These are phyloP conservation scores for Mactra quadrangularis DNA, from an alignment of 1,140 invertebrate species.

Conservation along the genomic window DNA sequence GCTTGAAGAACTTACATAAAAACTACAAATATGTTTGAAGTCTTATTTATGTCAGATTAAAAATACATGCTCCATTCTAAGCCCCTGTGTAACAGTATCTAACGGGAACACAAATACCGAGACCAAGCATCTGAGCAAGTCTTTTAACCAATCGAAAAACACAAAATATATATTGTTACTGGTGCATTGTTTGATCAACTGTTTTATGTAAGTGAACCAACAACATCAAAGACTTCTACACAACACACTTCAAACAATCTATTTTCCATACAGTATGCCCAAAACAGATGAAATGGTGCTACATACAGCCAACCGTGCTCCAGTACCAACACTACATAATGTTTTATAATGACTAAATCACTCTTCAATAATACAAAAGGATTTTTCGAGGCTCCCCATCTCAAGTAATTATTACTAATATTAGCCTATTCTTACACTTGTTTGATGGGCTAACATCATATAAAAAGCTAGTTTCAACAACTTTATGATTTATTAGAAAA, in stretches of 20 bases:
- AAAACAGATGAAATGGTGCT: conserved; percentile 30
- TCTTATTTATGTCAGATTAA: conserved; percentile 64
- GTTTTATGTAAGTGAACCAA: conserved; percentile 62
- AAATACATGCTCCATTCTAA: conserved; percentile 57
- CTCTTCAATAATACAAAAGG: too few relatives aligned
- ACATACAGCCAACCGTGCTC: too few relatives aligned
- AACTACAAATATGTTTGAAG: conserved; percentile 62
- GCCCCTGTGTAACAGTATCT: conserved; percentile 26
- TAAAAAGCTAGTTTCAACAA: too few relatives aligned
- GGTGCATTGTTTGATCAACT: conserved; percentile 59
- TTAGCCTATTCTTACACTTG: too few relatives aligned
- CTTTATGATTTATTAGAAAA: too few relatives aligned
- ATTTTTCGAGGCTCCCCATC: too few relatives aligned
- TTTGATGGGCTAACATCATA: too few relatives aligned
- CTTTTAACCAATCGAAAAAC: conserved; percentile 33
- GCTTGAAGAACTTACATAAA: conserved; percentile 65
- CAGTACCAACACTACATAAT: too few relatives aligned
- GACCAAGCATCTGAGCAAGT: conserved; percentile 18
- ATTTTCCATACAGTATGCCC: conserved; percentile 51
- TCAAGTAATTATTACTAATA: too few relatives aligned
- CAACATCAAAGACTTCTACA: conserved; percentile 43
- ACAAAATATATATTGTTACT: conserved; percentile 59
- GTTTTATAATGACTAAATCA: too few relatives aligned
- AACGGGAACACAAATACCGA: conserved; percentile 22
- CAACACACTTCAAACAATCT: conserved; percentile 60